Evolutionary conservation across 2,888 invertebrate genomes (phyloP).

Genomic region (Penaeus monodon): DNA sequence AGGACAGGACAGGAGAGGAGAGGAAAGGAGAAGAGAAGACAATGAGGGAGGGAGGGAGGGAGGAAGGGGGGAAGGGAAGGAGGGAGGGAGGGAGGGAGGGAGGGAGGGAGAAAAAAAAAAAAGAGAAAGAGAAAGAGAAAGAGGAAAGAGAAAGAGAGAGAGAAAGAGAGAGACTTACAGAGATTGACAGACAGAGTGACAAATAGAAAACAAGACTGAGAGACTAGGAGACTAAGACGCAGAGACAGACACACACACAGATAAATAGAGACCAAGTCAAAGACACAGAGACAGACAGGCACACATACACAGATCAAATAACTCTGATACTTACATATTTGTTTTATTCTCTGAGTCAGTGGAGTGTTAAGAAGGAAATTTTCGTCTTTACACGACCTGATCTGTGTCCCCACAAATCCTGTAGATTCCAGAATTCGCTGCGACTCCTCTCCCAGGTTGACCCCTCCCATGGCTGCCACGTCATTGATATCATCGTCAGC

Average conservation of each 20-base stretch:
- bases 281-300: not conserved
- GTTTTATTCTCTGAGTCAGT: constrained; percentile 83
- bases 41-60: no score
- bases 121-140: no score
- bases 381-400: constrained; percentile 93
- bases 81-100: no score
- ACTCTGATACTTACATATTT: constrained; percentile 74
- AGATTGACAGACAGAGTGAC: no score
- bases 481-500: constrained; percentile 98
- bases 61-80: no score
- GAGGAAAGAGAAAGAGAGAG: no score
- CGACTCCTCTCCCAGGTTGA: constrained; percentile 95
- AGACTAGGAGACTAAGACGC: no score
- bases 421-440: constrained; percentile 93
- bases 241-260: not conserved
- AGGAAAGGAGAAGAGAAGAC: no score
- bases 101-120: no score
- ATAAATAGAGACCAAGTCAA: not conserved
- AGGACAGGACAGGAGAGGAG: no score
- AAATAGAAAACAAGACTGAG: no score
- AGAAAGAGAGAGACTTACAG: no score
- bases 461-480: constrained; percentile 98
- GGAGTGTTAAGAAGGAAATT: constrained; percentile 83
- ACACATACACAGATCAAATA: constrained; percentile 2
- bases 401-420: constrained; percentile 89